These are phyloP conservation scores for Pitangus sulphuratus DNA, from an alignment of 2,797 vertebrate species.

Conservation along the genomic window DNA sequence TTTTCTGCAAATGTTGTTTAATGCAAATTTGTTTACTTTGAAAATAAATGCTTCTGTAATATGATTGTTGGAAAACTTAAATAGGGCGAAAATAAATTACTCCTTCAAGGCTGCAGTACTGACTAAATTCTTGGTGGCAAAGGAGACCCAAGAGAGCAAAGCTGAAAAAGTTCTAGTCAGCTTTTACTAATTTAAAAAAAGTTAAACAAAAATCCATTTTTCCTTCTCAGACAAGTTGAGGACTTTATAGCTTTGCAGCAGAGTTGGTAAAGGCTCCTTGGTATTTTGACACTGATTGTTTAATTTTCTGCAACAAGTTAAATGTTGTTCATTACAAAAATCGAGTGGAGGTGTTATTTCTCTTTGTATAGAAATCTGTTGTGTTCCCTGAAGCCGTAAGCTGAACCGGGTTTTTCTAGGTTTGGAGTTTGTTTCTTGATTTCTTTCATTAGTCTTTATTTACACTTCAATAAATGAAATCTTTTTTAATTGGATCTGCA, in stretches of 20 bases:
- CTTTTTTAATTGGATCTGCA: not conserved
- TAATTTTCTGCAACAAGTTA: not conserved
- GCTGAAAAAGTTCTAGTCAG: not conserved
- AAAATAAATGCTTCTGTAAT: not conserved
- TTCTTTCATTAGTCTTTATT: not conserved
- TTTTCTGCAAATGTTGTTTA: not conserved
- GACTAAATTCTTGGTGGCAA: not conserved
- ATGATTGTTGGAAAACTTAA: not conserved
- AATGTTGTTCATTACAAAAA: not conserved
- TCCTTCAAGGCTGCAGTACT: not conserved
- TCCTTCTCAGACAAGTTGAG: not conserved
- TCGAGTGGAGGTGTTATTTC: not conserved
- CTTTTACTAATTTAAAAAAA: not conserved
- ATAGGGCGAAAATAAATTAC: not conserved
- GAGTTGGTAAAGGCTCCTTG: not conserved
- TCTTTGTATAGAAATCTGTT: not conserved
- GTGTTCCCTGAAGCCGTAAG: not conserved
- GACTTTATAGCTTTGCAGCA: not conserved
- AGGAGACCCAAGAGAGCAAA: not conserved
- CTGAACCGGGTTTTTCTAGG: not conserved
- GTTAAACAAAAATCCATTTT: not conserved
- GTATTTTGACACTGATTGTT: not conserved
- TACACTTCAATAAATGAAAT: not conserved
- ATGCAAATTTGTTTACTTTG: not conserved
- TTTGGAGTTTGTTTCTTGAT: not conserved